phyloP scores from a whole-genome alignment of 1,140 invertebrate genomes.

The Drosophila subpulchrella region DNA sequence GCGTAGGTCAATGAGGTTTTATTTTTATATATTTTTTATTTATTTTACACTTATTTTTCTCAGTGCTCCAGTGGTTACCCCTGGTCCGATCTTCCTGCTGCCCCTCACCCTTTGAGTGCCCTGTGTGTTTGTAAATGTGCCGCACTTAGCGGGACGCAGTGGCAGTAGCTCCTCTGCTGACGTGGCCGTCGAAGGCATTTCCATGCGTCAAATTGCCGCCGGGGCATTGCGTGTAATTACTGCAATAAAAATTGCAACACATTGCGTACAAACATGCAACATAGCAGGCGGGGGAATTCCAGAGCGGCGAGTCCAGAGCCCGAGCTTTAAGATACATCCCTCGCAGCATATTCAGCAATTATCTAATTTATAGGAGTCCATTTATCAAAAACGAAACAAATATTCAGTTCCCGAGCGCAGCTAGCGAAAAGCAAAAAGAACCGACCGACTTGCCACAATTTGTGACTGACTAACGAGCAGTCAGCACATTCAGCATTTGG shows the following conservation, averaged over 20 bases:
- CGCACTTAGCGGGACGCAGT: slow-evolving; percentile 58
- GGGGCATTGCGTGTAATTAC: slow-evolving; percentile 79
- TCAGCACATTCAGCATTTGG: slow-evolving; percentile 50
- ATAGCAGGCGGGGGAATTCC: slow-evolving; percentile 20
- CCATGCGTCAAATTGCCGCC: slow-evolving; percentile 81
- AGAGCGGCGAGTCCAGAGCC: background rate
- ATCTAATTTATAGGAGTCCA: slow-evolving; percentile 75
- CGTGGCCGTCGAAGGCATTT: slow-evolving; percentile 74
- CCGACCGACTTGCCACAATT: slow-evolving; percentile 48
- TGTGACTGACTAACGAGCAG: slow-evolving; percentile 71
- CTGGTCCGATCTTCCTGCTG: background rate
- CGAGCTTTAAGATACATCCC: slow-evolving; percentile 31
- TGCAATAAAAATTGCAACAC: slow-evolving; percentile 82
- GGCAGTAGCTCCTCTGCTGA: slow-evolving; percentile 41
- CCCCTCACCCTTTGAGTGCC: slow-evolving; percentile 5
- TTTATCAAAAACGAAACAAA: slow-evolving; percentile 79
- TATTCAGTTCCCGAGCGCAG: slow-evolving; percentile 54
- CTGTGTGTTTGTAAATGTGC: slow-evolving; percentile 64
- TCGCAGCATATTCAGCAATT: slow-evolving; percentile 54
- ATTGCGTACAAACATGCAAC: slow-evolving; percentile 80
- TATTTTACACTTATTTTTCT: background rate
- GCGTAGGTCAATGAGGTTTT: too few relatives aligned
- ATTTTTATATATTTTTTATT: background rate
- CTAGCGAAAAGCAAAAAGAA: slow-evolving; percentile 13
- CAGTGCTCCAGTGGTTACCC: background rate